Percentiles rank a stretch among this genome's conserved stretches.
phyloP scores from a whole-genome alignment of 2,888 invertebrate genomes.

The Stictocephala bisonia region DNA sequence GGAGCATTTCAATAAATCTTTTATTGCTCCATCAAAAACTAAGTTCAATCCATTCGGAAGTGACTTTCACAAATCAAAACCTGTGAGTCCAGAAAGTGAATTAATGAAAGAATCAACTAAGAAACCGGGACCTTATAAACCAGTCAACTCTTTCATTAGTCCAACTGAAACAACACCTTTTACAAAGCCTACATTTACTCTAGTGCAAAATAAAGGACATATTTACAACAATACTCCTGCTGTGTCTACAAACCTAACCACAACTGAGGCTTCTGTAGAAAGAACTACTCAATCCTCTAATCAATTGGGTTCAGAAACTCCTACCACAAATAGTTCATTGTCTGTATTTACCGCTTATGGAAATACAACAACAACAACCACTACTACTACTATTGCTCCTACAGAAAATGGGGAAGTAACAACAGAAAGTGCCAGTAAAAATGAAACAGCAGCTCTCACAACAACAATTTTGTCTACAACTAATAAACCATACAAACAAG shows the following conservation, averaged over 20 bases:
- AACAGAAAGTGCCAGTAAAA: not conserved
- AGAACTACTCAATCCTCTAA: too few species aligned
- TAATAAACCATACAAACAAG: not conserved
- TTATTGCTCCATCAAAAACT: constrained; percentile 21
- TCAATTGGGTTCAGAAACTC: too few species aligned
- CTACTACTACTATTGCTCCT: too few species aligned
- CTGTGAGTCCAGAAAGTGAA: constrained; percentile 11
- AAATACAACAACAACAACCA: too few species aligned
- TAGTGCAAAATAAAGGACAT: constrained; percentile 53
- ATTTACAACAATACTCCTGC: not conserved
- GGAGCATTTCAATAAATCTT: constrained; percentile 29
- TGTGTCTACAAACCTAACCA: not conserved
- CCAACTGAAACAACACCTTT: constrained; percentile 37
- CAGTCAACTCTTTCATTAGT: constrained; percentile 36
- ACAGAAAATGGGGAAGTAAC: not conserved
- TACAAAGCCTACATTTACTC: constrained; percentile 43
- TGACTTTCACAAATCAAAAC: constrained; percentile 27
- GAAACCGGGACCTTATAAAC: constrained; percentile 41
- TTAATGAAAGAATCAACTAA: constrained; percentile 10
- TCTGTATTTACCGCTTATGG: too few species aligned
- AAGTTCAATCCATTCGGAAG: constrained; percentile 21
- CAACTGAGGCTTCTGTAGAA: constrained; percentile 1
- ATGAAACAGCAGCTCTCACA: not conserved
- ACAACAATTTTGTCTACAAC: not conserved
- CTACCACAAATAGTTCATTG: too few species aligned